Evolutionary conservation across 2,113 vertebrate genomes (phyloP).

Genomic region (Neodon shergylaensis): DNA sequence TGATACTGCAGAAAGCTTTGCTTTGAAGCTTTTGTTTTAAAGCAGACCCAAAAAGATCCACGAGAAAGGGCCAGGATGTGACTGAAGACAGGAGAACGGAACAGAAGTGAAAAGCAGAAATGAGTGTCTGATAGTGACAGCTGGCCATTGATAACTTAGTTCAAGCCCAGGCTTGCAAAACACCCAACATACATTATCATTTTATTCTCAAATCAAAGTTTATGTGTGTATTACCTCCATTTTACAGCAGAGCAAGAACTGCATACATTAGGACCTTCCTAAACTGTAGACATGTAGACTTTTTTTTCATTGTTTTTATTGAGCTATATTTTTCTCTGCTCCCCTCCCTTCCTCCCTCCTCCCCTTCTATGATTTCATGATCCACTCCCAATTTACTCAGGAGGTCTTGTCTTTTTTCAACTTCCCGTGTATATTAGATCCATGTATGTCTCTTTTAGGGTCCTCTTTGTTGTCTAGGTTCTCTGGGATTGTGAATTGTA

Average conservation of each 20-base stretch:
- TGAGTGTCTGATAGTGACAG: not conserved
- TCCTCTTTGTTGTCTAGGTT: no score
- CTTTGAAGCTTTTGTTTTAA: not conserved
- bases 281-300: not conserved
- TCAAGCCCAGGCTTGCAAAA: not conserved
- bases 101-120: not conserved
- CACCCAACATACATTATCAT: not conserved
- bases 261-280: not conserved
- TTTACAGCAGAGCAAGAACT: not conserved
- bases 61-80: not conserved
- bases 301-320: no score
- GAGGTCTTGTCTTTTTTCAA: no score
- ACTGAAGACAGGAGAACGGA: not conserved
- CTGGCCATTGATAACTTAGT: not conserved
- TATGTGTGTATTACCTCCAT: not conserved
- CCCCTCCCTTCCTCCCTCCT: no score
- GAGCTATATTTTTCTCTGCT: no score
- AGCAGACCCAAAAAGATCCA: not conserved
- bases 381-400: no score
- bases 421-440: no score
- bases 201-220: not conserved
- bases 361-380: no score
- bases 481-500: no score
- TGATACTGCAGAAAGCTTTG: not conserved
- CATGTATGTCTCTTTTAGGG: no score